Base-by-base conservation (phyloP, 2,888 invertebrate species). In the Amphipyra tragopoginis region DNA sequence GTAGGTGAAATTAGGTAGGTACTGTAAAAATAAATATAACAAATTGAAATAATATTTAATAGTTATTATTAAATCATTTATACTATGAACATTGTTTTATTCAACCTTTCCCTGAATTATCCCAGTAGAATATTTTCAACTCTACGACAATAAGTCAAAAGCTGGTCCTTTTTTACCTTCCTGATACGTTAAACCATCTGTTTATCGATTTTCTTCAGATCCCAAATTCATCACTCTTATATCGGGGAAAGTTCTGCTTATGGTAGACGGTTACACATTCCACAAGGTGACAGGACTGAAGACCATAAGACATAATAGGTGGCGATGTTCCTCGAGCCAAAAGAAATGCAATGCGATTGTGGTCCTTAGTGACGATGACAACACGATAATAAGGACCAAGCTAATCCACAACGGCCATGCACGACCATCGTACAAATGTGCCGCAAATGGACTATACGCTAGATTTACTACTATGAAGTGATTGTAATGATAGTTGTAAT, bases 261-360 rank as follows among this genome's bases (percentile, higher is more conserved):
- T 69, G 59, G 11, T 65, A 0, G 50, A 77, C 4, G 77, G 72
- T 0, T 74, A 74, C 15, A 72, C 70, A 13, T 79, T 74, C 45
- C 71, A 76, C 48, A 58, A 54, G n/a, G 59, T 42, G 10, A 62
- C 40, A 10, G 55, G 62, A 1, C 14, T 50, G 8, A 56, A 43
- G 57, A 65, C 44, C 34, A 66, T 55, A 5, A 47, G 4, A 14
- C 50, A 43, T 13, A 72, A 64, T 10, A 55, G 73, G 8, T 78
- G 76, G 79, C 61, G 72, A 4, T 79, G 79, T 60, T 76, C 74
- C 0, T 62, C 58, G 2, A 48, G 71, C 44, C 43, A 47, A n/a
- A 66, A 50, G 44, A 69, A 40, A 21, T 78, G 79, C 48, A 60
- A 13, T 10, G 72, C 69, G 0, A 74, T 58, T 9, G 65, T 78